Percentiles rank a stretch among this genome's conserved stretches.
Evolutionary conservation across 2,888 invertebrate genomes (phyloP).

Genomic region (Smittia aterrima): DNA sequence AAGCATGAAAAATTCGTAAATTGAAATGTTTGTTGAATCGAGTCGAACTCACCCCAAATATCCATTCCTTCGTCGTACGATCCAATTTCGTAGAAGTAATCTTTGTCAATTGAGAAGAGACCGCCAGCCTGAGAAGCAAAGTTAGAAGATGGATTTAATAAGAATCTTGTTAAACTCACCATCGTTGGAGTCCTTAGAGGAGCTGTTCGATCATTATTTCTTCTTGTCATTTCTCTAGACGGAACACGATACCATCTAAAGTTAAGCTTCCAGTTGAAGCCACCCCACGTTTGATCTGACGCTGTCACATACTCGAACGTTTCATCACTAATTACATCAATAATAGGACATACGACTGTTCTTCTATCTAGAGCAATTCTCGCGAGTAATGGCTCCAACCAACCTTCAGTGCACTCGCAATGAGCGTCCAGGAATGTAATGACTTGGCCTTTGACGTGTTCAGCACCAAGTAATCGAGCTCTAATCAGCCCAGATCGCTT

Average conservation of each 20-base stretch:
- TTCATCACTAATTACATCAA: conserved; percentile 98
- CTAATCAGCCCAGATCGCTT: conserved; percentile 94
- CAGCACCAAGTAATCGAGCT: conserved; percentile 90
- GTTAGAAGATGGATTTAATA: neutral
- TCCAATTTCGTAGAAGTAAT: conserved; percentile 97
- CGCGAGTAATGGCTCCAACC: conserved; percentile 92
- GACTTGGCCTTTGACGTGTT: conserved; percentile 67
- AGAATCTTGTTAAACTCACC: conserved; percentile 49
- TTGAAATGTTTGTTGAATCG: too few species aligned
- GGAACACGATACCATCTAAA: conserved; percentile 99
- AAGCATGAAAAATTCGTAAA: too few species aligned
- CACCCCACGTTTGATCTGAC: conserved; percentile 99
- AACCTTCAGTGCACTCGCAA: conserved; percentile 77
- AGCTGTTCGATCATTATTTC: conserved; percentile 88
- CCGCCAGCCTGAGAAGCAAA: conserved; percentile 71
- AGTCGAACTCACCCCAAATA: conserved; percentile 76
- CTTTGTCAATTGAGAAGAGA: conserved; percentile 88
- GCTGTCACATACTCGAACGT: conserved; percentile 99
- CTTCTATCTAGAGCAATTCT: conserved; percentile 89
- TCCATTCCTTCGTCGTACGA: conserved; percentile 99
- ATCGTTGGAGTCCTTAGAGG: conserved; percentile 95
- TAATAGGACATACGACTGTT: conserved; percentile 96
- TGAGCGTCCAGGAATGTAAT: conserved; percentile 56
- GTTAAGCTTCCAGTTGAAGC: conserved; percentile 99
- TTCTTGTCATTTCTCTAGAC: conserved; percentile 90